These are phyloP conservation scores for Bombus sylvicola DNA, from an alignment of 1,140 invertebrate species.

Conservation along the genomic window DNA sequence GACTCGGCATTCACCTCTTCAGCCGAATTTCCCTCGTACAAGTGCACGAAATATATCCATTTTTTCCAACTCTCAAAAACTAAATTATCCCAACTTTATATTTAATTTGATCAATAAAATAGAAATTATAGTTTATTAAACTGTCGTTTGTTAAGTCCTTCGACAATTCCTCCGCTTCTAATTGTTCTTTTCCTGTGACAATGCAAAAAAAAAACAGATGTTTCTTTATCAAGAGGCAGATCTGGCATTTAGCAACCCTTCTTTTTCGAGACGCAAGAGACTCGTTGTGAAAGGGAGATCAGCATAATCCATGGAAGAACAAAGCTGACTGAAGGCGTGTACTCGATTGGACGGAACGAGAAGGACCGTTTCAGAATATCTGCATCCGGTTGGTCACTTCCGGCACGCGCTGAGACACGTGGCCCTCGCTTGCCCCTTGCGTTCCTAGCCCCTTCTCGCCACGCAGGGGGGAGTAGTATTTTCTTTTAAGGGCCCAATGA, in stretches of 20 bases:
- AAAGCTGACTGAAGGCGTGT: constrained; percentile 68
- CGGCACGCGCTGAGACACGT: constrained; percentile 82
- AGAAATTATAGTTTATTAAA: too few relatives aligned
- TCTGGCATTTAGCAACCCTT: constrained; percentile 57
- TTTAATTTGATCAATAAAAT: too few relatives aligned
- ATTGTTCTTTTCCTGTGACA: background rate
- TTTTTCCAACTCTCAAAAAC: background rate
- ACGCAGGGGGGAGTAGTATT: constrained; percentile 47
- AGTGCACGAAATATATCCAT: background rate
- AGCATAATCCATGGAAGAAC: constrained; percentile 73
- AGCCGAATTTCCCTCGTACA: background rate
- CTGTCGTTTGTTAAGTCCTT: too few relatives aligned
- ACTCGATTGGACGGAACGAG: constrained; percentile 50
- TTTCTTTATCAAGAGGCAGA: constrained; percentile 54
- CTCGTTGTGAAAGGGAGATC: constrained; percentile 63
- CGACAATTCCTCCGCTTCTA: background rate
- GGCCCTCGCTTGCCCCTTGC: constrained; percentile 69
- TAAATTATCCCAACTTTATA: background rate
- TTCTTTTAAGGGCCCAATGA: constrained; percentile 58
- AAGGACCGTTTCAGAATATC: constrained; percentile 78
- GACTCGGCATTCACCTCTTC: background rate
- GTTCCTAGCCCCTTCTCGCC: constrained; percentile 58
- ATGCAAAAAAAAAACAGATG: constrained; percentile 55
- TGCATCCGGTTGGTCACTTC: constrained; percentile 83
- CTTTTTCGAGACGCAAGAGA: constrained; percentile 38